Conservation (phyloP, 2,888 invertebrate genomes). For the Sinohyriopsis cumingii region DNA sequence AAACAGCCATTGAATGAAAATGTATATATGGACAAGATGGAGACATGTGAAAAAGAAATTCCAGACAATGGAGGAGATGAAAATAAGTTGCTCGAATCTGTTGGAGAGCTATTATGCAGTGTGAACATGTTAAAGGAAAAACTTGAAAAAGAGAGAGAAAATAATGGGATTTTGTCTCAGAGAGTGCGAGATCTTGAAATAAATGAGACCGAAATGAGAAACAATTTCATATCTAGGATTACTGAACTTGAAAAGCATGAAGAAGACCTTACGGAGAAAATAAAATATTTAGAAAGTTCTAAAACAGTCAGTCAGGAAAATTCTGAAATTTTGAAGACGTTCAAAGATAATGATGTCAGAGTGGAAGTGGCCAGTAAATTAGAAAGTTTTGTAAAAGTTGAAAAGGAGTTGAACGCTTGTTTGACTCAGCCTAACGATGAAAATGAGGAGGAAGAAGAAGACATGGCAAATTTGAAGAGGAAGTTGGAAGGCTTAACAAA, state of each 20-base stretch:
- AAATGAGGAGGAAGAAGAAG: conserved; percentile 9
- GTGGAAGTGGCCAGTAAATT: conserved; percentile 11
- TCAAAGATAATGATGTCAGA: conserved; percentile 9
- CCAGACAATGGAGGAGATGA: conserved; percentile 42
- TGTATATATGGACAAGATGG: conserved; percentile 38
- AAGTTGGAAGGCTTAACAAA: conserved; percentile 6
- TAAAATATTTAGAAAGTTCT: conserved; percentile 13
- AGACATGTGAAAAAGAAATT: conserved; percentile 49
- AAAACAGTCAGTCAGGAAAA: conserved; percentile 33
- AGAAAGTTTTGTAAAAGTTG: conserved; percentile 25
- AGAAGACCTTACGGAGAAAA: conserved; percentile 39
- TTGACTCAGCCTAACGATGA: conserved; percentile 14
- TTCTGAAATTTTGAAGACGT: conserved; percentile 24
- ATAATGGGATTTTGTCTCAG: conserved; percentile 25
- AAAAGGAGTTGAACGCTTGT: conserved; percentile 20
- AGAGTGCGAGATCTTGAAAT: conserved; percentile 32
- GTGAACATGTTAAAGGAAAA: conserved; percentile 40
- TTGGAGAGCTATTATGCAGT: conserved; percentile 41
- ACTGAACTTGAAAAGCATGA: conserved; percentile 45
- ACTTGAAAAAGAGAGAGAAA: conserved; percentile 31
- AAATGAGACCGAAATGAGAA: conserved; percentile 22
- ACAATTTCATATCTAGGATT: conserved; percentile 22
- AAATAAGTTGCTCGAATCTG: conserved; percentile 32
- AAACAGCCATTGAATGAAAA: conserved; percentile 26
- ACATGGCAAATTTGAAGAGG: not conserved